A percentile compares a stretch with the other conserved stretches of the same genome.
Conservation (phyloP, 1,140 invertebrate genomes). For the Tetragonula clypearis region DNA sequence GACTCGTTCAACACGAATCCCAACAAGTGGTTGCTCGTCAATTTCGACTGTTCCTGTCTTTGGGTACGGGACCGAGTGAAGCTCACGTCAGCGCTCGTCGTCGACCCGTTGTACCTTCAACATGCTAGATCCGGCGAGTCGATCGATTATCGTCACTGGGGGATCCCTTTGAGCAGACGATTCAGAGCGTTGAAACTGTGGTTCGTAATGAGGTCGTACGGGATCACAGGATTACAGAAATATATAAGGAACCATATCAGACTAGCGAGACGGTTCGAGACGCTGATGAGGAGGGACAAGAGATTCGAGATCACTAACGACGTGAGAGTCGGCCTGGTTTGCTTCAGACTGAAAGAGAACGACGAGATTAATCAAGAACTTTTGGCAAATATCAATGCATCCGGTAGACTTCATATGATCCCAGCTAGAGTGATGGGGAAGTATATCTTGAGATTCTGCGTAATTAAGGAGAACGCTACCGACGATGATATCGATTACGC, state of each 20-base stretch:
- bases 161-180: constrained; percentile 92
- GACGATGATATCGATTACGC: constrained; percentile 91
- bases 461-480: constrained; percentile 90
- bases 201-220: constrained; percentile 93
- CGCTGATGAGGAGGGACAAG: constrained; percentile 87
- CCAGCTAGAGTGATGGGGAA: constrained; percentile 90
- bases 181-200: constrained; percentile 94
- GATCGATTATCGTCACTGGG: constrained; percentile 95
- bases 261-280: constrained; percentile 93
- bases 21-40: constrained; percentile 95
- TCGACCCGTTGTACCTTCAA: constrained; percentile 96
- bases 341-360: constrained; percentile 86
- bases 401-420: constrained; percentile 95
- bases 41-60: constrained; percentile 94
- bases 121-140: constrained; percentile 89
- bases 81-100: constrained; percentile 95
- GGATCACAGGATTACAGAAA: constrained; percentile 89
- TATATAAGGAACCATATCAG: constrained; percentile 94
- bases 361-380: constrained; percentile 91
- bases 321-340: constrained; percentile 88
- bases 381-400: constrained; percentile 92
- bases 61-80: constrained; percentile 95
- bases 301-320: constrained; percentile 93
- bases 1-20: constrained; percentile 96
- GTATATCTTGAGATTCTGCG: constrained; percentile 92